Conservation (phyloP, 2,113 vertebrate species). For the Loxodonta africana region DNA sequence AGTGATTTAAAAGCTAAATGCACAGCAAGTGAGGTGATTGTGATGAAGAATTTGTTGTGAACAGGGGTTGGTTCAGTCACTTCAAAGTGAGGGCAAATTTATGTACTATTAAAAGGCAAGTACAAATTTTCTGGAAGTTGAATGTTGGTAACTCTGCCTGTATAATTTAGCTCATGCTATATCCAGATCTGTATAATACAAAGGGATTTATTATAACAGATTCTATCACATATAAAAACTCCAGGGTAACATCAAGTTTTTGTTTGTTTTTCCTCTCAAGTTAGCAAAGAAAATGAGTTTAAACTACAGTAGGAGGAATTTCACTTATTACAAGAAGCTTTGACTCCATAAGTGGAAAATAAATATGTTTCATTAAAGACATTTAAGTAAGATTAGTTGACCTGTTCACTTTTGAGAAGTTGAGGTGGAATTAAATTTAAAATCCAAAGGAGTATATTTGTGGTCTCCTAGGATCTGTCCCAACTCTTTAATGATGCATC, state of each 20-base stretch:
- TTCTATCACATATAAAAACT: background rate
- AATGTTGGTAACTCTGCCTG: too few relatives aligned
- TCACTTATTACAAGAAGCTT: background rate
- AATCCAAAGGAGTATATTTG: constrained; percentile 59
- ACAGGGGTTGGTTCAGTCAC: too few relatives aligned
- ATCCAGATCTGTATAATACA: background rate
- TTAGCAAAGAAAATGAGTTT: constrained; percentile 57
- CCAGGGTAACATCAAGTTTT: background rate
- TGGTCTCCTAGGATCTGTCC: constrained; percentile 65
- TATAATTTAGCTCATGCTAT: background rate
- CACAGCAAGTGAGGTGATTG: too few relatives aligned
- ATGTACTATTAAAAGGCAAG: too few relatives aligned
- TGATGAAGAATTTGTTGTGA: too few relatives aligned
- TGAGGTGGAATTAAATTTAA: constrained; percentile 63
- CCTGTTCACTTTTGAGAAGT: constrained; percentile 23
- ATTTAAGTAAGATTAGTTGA: constrained; percentile 29
- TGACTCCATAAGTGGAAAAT: constrained; percentile 5
- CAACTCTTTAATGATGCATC: constrained; percentile 67
- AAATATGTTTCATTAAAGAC: constrained; percentile 29
- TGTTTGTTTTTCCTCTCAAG: background rate
- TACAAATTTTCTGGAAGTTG: too few relatives aligned
- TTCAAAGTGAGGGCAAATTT: too few relatives aligned
- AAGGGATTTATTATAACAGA: constrained; percentile 37
- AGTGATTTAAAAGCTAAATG: too few relatives aligned
- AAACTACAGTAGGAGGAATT: background rate